Conservation (phyloP, 2,888 invertebrate species). For the Eupithecia vulgata region DNA sequence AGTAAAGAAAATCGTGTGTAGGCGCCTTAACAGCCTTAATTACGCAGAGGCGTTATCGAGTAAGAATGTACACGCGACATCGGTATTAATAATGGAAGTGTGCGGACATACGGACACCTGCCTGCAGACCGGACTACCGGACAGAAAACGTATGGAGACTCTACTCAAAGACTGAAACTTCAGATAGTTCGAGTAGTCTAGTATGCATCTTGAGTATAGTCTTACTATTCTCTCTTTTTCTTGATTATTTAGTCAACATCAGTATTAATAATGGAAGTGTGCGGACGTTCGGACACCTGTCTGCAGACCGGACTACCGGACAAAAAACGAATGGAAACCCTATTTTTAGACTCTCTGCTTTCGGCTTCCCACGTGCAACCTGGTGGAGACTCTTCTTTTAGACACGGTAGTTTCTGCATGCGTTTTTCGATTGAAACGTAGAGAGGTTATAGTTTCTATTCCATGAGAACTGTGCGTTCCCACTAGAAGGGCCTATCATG, state of each 20-base stretch:
- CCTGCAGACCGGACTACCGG: conserved; percentile 71
- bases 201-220: not conserved
- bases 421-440: too few relatives aligned
- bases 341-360: too few relatives aligned
- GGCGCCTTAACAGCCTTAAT: conserved; percentile 76
- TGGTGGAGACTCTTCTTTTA: too few relatives aligned
- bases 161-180: not conserved
- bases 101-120: conserved; percentile 71
- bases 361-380: too few relatives aligned
- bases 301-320: conserved; percentile 69
- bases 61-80: conserved; percentile 84
- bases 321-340: conserved; percentile 30
- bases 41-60: conserved; percentile 82
- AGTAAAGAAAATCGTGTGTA: conserved; percentile 52
- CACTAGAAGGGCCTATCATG: too few relatives aligned
- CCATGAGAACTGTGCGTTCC: too few relatives aligned
- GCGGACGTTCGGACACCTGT: conserved; percentile 71
- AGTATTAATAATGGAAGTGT: conserved; percentile 84
- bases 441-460: too few relatives aligned
- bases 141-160: conserved; percentile 32
- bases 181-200: not conserved
- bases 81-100: conserved; percentile 84
- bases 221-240: not conserved
- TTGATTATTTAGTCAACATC: conserved; percentile 30
- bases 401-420: too few relatives aligned